A percentile compares a stretch with the other conserved stretches of the same genome.
Conservation (phyloP, 1,140 invertebrate species). For the Apolygus lucorum region DNA sequence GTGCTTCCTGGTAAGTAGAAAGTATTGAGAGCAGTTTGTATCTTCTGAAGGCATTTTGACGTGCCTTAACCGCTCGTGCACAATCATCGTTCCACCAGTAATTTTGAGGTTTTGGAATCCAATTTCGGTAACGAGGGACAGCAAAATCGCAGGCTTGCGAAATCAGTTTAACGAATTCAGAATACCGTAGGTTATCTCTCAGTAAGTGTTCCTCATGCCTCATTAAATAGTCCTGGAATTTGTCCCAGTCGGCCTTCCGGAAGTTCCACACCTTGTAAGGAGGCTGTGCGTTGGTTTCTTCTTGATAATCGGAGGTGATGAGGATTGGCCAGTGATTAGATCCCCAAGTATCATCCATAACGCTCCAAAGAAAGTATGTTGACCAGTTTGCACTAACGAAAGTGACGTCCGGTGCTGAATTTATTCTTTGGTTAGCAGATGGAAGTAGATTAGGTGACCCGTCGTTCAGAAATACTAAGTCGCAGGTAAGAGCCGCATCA, state of each 20-base stretch:
- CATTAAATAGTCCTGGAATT: not conserved
- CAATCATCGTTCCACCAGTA: slow-evolving; percentile 5
- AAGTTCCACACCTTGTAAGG: not conserved
- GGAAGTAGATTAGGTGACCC: not conserved
- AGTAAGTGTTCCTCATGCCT: not conserved
- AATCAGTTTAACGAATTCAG: not conserved
- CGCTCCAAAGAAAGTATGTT: not conserved
- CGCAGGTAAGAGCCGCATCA: not conserved
- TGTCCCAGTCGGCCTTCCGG: slow-evolving; percentile 2
- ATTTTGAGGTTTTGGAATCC: not conserved
- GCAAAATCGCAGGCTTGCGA: not conserved
- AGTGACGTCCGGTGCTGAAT: not conserved
- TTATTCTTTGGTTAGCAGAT: not conserved
- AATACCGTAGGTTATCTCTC: not conserved
- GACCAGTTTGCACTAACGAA: not conserved
- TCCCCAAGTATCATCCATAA: not conserved
- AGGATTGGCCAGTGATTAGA: not conserved
- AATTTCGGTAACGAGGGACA: not conserved
- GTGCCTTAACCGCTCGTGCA: not conserved
- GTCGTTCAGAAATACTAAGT: not conserved
- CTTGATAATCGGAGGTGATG: not conserved
- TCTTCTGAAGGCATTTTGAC: not conserved
- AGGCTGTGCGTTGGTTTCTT: not conserved
- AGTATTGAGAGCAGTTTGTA: not conserved
- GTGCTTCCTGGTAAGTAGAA: not conserved